Evolutionary conservation across 2,797 vertebrate genomes (phyloP).

Genomic region (Etheostoma nigrum): DNA sequence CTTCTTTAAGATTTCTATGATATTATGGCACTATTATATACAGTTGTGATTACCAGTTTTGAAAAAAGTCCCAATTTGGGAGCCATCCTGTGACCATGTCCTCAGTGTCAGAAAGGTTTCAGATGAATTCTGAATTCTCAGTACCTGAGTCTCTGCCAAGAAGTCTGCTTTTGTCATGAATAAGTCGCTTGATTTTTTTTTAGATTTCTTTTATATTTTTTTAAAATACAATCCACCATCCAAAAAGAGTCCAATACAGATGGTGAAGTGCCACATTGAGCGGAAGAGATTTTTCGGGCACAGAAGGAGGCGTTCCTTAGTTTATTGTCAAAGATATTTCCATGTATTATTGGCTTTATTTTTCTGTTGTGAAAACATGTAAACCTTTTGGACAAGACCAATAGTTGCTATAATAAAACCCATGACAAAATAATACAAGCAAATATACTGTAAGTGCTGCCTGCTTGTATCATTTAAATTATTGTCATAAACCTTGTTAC

Average conservation of each 20-base stretch:
- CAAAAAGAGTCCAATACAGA: constrained; percentile 15
- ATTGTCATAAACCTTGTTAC: not conserved
- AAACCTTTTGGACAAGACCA: not conserved
- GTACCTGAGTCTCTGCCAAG: not conserved
- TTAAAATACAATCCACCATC: constrained; percentile 10
- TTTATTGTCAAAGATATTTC: constrained; percentile 9
- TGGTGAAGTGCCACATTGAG: constrained; percentile 24
- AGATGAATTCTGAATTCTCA: not conserved
- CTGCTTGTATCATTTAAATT: not conserved
- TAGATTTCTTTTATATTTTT: too few relatives aligned
- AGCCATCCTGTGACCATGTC: not conserved
- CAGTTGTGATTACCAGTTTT: not conserved
- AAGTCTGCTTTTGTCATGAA: constrained; percentile 19
- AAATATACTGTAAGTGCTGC: not conserved
- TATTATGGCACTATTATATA: not conserved
- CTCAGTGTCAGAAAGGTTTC: constrained; percentile 12
- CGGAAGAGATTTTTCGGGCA: constrained; percentile 20
- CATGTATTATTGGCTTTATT: not conserved
- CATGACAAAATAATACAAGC: not conserved
- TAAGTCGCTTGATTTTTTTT: not conserved
- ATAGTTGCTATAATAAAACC: not conserved
- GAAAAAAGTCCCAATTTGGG: not conserved
- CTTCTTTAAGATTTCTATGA: not conserved
- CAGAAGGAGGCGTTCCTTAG: constrained; percentile 3
- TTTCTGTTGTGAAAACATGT: not conserved